Evolutionary conservation across 1,140 invertebrate species (phyloP).

Genomic region (Manduca sexta): DNA sequence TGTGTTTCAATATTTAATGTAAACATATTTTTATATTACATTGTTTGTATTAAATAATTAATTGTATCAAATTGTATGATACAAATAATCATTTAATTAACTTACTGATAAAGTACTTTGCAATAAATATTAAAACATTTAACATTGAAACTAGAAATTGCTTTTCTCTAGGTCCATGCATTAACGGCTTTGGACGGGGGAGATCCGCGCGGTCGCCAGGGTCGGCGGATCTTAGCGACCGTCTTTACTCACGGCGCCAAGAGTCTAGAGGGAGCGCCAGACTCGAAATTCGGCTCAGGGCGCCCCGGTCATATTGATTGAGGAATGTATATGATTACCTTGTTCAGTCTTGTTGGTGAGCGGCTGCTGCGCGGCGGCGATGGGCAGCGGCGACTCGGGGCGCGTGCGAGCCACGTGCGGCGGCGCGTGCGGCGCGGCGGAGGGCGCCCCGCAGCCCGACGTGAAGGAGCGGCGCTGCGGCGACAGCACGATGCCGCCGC

Average conservation of each 20-base stretch:
- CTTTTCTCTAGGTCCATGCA: no score
- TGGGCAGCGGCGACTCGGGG: conserved; percentile 65
- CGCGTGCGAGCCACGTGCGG: conserved; percentile 69
- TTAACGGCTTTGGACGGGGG: no score
- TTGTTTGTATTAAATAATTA: no score
- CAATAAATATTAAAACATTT: no score
- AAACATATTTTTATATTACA: no score
- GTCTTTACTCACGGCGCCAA: background rate
- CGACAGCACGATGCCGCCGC: conserved; percentile 82
- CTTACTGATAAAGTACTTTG: no score
- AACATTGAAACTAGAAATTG: no score
- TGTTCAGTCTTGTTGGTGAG: conserved; percentile 38
- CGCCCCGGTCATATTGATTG: background rate
- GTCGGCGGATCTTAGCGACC: no score
- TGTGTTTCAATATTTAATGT: no score
- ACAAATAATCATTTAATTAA: no score
- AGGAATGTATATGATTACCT: conserved; percentile 19
- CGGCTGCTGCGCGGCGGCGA: conserved; percentile 50
- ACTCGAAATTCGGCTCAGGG: background rate
- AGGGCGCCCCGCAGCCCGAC: conserved; percentile 83
- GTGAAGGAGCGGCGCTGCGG: conserved; percentile 85
- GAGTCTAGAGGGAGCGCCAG: background rate
- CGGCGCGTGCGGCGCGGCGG: conserved; percentile 56
- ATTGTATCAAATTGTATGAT: no score
- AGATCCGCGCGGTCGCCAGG: no score